Evolutionary conservation across 2,888 invertebrate species (phyloP).

Genomic region (Dryobota labecula): DNA sequence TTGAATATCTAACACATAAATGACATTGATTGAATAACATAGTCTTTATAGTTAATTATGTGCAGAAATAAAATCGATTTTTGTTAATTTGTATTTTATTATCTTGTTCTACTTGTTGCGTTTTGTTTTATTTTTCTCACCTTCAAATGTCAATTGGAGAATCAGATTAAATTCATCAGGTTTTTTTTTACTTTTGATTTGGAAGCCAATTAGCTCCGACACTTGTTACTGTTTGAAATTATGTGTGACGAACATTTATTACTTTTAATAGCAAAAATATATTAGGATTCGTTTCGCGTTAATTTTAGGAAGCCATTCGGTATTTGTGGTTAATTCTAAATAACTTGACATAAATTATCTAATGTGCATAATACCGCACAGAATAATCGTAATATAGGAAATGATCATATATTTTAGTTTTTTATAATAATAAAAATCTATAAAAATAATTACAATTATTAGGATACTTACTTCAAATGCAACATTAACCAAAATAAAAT

Average conservation of each 20-base stretch:
- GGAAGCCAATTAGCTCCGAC: slow-evolving; percentile 44
- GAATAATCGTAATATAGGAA: background rate
- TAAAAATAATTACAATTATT: too few relatives aligned
- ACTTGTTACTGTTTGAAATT: slow-evolving; percentile 35
- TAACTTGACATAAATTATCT: background rate
- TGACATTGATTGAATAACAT: slow-evolving; percentile 54
- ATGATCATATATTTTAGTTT: background rate
- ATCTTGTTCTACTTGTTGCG: slow-evolving; percentile 37
- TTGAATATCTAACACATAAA: slow-evolving; percentile 28
- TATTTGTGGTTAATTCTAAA: background rate
- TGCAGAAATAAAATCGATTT: slow-evolving; percentile 56
- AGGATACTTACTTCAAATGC: too few relatives aligned
- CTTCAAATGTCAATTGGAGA: slow-evolving; percentile 49
- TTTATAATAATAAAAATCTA: too few relatives aligned
- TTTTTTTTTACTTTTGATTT: slow-evolving; percentile 10
- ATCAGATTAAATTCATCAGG: slow-evolving; percentile 27
- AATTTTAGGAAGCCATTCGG: slow-evolving; percentile 9
- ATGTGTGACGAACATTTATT: slow-evolving; percentile 38
- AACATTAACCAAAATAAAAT: background rate
- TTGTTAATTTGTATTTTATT: slow-evolving; percentile 58
- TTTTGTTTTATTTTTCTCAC: slow-evolving; percentile 53
- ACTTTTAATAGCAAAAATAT: slow-evolving; percentile 23
- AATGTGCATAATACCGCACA: background rate
- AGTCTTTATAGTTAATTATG: slow-evolving; percentile 45
- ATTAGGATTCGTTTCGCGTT: slow-evolving; percentile 16